Percentiles rank a stretch among this genome's conserved stretches.
phyloP scores from a whole-genome alignment of 2,888 invertebrate species.

The Elysia crispata region DNA sequence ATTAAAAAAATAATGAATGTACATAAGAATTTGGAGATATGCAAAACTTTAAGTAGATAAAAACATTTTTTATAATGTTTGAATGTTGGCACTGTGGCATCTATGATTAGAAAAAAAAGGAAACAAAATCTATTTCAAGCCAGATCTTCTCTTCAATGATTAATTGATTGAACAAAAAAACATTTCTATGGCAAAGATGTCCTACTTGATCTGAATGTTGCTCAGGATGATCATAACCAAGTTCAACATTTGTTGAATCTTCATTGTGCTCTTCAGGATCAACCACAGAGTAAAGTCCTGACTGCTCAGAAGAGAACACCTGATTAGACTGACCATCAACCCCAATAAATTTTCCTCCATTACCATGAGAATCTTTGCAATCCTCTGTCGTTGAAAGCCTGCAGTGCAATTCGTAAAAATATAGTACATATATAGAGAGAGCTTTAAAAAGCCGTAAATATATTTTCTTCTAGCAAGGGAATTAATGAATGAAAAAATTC shows the following conservation, averaged over 20 bases:
- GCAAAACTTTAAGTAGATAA: no score
- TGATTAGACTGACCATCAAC: slow-evolving; percentile 2
- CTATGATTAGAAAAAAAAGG: no score
- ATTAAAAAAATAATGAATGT: no score
- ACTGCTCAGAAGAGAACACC: not conserved
- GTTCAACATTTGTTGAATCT: slow-evolving; percentile 38
- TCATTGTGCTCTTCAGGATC: slow-evolving; percentile 11
- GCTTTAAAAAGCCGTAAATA: no score
- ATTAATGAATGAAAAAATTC: no score
- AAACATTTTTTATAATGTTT: no score
- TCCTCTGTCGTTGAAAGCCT: slow-evolving; percentile 1
- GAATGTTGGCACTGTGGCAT: no score
- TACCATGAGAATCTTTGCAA: slow-evolving; percentile 15
- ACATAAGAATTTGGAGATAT: no score
- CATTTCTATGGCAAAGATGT: no score
- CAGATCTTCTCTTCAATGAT: no score
- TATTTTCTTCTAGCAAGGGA: no score
- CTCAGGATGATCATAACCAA: slow-evolving; percentile 41
- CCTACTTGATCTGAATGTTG: slow-evolving; percentile 42
- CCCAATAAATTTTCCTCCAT: slow-evolving; percentile 11
- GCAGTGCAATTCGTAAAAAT: not conserved
- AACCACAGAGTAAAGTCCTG: not conserved
- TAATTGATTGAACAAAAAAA: not conserved
- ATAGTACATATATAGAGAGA: not conserved
- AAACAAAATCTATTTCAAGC: no score